Evolutionary conservation across 2,888 invertebrate genomes (phyloP).

Genomic region (Hylaea fasciaria): DNA sequence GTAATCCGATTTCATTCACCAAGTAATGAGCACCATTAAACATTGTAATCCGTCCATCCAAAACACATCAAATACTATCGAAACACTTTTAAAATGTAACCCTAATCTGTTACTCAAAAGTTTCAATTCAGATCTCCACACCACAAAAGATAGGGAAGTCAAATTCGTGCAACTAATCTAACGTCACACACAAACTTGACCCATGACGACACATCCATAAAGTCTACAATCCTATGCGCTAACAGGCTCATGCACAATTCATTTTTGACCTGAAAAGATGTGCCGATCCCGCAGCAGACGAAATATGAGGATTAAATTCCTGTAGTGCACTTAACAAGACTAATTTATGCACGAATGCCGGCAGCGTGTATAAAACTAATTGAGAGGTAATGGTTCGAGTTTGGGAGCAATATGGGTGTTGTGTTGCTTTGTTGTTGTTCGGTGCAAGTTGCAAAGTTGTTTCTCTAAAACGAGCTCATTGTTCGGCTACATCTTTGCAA

Average conservation of each 20-base stretch:
- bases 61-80: constrained; percentile 36
- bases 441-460: constrained; percentile 25
- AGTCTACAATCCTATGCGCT: constrained; percentile 57
- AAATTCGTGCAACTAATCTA: constrained; percentile 10
- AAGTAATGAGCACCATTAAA: constrained; percentile 79
- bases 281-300: constrained; percentile 78
- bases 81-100: constrained; percentile 41
- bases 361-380: constrained; percentile 72
- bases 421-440: constrained; percentile 49
- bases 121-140: not conserved
- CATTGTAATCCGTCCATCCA: constrained; percentile 44
- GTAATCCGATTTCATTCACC: constrained; percentile 78
- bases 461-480: constrained; percentile 5
- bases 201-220: constrained; percentile 45
- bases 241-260: constrained; percentile 58
- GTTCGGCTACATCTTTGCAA: constrained; percentile 5
- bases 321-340: constrained; percentile 83
- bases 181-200: constrained; percentile 52
- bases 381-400: constrained; percentile 77
- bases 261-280: constrained; percentile 79
- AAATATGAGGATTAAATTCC: constrained; percentile 85
- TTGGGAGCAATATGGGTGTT: constrained; percentile 57
- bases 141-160: constrained; percentile 14
- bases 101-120: constrained; percentile 24
- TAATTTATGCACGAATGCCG: constrained; percentile 79